Conservation (phyloP, 2,888 invertebrate genomes). For the Spialia ferax region DNA sequence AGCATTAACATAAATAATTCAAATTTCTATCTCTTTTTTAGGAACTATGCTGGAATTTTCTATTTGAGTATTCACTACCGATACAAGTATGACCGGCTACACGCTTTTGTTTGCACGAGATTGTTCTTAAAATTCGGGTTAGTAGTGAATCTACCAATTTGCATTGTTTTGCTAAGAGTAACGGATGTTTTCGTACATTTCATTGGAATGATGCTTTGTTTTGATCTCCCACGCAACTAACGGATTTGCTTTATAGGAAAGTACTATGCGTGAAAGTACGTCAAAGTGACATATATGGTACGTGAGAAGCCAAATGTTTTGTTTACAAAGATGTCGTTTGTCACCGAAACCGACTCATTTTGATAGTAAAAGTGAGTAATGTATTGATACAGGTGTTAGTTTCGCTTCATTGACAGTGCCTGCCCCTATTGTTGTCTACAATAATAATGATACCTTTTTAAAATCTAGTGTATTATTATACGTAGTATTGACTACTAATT, state of each 20-base stretch:
- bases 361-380: conserved; percentile 18
- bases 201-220: conserved; percentile 69
- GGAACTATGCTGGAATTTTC: not conserved
- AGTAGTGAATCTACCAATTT: conserved; percentile 25
- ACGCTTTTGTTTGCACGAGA: conserved; percentile 4
- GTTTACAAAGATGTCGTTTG: conserved; percentile 20
- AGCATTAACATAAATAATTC: too few species aligned
- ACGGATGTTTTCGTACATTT: conserved; percentile 50
- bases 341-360: conserved; percentile 3
- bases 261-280: conserved; percentile 65
- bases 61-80: not conserved
- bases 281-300: conserved; percentile 54
- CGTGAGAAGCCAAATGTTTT: conserved; percentile 57
- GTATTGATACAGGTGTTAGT: conserved; percentile 7
- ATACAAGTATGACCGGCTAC: not conserved
- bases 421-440: not conserved
- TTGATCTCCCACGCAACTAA: conserved; percentile 77
- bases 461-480: too few species aligned
- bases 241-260: conserved; percentile 60
- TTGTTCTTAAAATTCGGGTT: conserved; percentile 3
- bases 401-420: not conserved
- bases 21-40: too few species aligned
- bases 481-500: too few species aligned
- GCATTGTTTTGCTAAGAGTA: conserved; percentile 35
- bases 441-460: not conserved